phyloP scores from a whole-genome alignment of 1,140 invertebrate genomes.

The Drosophila virilis region DNA sequence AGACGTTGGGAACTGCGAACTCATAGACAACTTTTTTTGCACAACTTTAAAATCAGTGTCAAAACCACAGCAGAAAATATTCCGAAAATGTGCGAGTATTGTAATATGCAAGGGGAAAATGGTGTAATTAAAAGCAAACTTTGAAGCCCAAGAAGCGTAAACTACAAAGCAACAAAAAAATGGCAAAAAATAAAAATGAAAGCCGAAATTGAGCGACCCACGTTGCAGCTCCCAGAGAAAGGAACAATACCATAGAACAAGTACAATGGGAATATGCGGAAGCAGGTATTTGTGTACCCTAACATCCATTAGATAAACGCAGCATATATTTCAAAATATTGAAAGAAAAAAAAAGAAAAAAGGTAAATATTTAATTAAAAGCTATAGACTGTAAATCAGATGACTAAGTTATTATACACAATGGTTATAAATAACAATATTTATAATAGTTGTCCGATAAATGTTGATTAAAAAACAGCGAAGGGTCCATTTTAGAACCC shows the following conservation, averaged over 20 bases:
- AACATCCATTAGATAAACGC: not conserved
- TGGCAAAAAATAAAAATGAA: not conserved
- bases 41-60: not conserved
- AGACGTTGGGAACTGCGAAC: no score
- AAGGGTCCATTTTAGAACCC: not conserved
- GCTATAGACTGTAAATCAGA: not conserved
- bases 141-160: slow-evolving; percentile 4
- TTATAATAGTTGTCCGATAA: no score
- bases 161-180: not conserved
- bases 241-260: slow-evolving; percentile 5
- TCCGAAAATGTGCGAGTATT: not conserved
- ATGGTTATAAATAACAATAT: no score
- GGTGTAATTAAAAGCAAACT: slow-evolving; percentile 43
- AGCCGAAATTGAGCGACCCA: slow-evolving; percentile 12
- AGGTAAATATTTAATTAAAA: not conserved
- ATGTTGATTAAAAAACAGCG: not conserved
- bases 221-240: not conserved
- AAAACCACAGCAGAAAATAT: slow-evolving; percentile 2
- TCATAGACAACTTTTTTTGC: not conserved
- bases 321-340: not conserved
- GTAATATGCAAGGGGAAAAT: slow-evolving; percentile 19
- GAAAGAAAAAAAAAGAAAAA: no score
- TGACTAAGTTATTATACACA: slow-evolving; percentile 2
- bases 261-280: slow-evolving; percentile 13
- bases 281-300: slow-evolving; percentile 1